Evolutionary conservation across 2,888 invertebrate genomes (phyloP).

Genomic region (Drosophila nr. perissopoda): DNA sequence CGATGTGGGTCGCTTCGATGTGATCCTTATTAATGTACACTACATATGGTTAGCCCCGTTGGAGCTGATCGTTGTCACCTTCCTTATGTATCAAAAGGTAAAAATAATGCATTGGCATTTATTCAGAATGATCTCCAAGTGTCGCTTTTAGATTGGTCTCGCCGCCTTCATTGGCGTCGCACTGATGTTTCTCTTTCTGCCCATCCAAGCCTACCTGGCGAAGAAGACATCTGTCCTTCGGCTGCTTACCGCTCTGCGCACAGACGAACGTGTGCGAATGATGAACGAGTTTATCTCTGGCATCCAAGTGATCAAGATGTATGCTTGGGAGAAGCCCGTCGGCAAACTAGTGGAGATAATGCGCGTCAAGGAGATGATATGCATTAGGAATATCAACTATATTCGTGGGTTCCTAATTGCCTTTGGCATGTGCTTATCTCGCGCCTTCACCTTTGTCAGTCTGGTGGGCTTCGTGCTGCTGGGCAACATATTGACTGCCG

Average conservation of each 20-base stretch:
- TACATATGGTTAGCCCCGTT: conserved; percentile 96
- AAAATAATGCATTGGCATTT: neutral
- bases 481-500: conserved; percentile 90
- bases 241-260: conserved; percentile 91
- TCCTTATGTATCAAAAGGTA: conserved; percentile 89
- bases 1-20: conserved; percentile 90
- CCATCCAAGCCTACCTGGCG: conserved; percentile 91
- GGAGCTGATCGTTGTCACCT: conserved; percentile 92
- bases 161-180: conserved; percentile 87
- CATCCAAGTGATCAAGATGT: conserved; percentile 97
- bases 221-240: conserved; percentile 87
- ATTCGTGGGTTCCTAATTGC: conserved; percentile 91
- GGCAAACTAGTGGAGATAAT: conserved; percentile 89
- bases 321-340: conserved; percentile 96
- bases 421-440: conserved; percentile 94
- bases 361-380: conserved; percentile 86
- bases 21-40: conserved; percentile 93
- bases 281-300: conserved; percentile 96
- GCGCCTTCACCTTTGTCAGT: conserved; percentile 93
- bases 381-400: conserved; percentile 90
- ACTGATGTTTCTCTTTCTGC: conserved; percentile 88
- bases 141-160: conserved; percentile 85
- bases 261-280: conserved; percentile 94
- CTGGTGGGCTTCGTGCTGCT: conserved; percentile 91
- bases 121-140: neutral